Conservation (phyloP, 2,797 vertebrate genomes). For the Hephaestus fuliginosus region DNA sequence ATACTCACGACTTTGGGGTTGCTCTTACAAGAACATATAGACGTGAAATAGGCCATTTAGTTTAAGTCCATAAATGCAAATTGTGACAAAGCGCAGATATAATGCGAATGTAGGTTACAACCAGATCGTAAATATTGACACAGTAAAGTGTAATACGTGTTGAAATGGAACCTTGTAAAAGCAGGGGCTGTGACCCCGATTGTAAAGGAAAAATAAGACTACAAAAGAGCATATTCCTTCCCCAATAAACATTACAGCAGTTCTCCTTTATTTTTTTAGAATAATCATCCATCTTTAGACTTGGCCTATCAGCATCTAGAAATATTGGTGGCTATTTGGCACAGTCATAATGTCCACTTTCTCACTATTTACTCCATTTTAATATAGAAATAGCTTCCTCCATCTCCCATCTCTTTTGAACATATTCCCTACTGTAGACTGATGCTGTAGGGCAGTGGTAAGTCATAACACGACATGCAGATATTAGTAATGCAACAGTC, state of each 20-base stretch:
- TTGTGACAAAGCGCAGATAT: slow-evolving; percentile 70
- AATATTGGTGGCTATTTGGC: neutral
- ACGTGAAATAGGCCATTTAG: slow-evolving; percentile 57
- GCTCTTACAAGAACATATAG: slow-evolving; percentile 48
- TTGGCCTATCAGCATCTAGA: neutral
- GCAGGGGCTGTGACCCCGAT: slow-evolving; percentile 63
- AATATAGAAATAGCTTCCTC: neutral
- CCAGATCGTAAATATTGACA: slow-evolving; percentile 79
- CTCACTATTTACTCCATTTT: neutral
- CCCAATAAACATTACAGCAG: slow-evolving; percentile 34
- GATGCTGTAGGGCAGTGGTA: slow-evolving; percentile 50
- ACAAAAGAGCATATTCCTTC: slow-evolving; percentile 48
- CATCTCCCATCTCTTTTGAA: slow-evolving; percentile 13
- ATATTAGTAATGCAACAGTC: slow-evolving; percentile 65
- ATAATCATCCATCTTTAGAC: neutral
- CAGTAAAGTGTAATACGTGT: slow-evolving; percentile 70
- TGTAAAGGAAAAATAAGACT: slow-evolving; percentile 59
- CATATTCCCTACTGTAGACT: slow-evolving; percentile 12
- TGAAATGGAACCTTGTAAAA: slow-evolving; percentile 72
- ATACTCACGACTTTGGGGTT: slow-evolving; percentile 39
- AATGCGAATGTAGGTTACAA: slow-evolving; percentile 71
- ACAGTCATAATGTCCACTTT: neutral
- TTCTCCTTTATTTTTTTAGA: slow-evolving; percentile 5
- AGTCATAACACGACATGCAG: slow-evolving; percentile 53
- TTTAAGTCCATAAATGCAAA: slow-evolving; percentile 68